These are phyloP conservation scores for Caenorhabditis plicata DNA, from an alignment of 2,888 invertebrate species.

Conservation along the genomic window DNA sequence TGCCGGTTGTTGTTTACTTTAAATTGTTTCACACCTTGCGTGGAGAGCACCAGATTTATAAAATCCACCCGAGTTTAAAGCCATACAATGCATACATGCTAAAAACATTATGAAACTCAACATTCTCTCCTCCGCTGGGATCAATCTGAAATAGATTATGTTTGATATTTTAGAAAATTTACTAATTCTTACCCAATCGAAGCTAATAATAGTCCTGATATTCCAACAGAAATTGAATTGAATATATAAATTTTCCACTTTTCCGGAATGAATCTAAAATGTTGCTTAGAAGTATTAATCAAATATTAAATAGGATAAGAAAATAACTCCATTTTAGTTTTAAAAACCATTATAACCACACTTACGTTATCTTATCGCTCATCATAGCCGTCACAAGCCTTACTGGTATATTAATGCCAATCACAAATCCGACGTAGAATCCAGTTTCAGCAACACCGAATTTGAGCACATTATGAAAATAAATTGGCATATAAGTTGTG, in stretches of 20 bases:
- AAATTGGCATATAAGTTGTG: constrained; percentile 48
- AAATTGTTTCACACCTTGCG: constrained; percentile 6
- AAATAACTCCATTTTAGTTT: not conserved
- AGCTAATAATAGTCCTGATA: constrained; percentile 10
- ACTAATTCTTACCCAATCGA: constrained; percentile 7
- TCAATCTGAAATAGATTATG: constrained; percentile 8
- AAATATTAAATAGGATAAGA: not conserved
- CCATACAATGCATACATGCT: constrained; percentile 10
- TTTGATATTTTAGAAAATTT: not conserved
- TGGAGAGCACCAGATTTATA: constrained; percentile 33
- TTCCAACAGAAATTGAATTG: constrained; percentile 25
- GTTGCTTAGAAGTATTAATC: not conserved
- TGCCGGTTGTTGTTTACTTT: not conserved
- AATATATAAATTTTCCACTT: constrained; percentile 13
- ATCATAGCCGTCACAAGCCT: constrained; percentile 42
- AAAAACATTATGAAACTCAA: constrained; percentile 6
- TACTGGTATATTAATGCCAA: constrained; percentile 43
- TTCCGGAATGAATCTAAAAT: constrained; percentile 21
- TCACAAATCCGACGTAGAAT: constrained; percentile 19
- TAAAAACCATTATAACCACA: not conserved
- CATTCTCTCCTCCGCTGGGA: constrained; percentile 8
- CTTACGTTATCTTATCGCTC: constrained; percentile 42
- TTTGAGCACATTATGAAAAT: constrained; percentile 41
- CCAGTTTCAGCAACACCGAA: constrained; percentile 28
- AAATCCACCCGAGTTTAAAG: constrained; percentile 24